Evolutionary conservation across 2,797 vertebrate genomes (phyloP), one percentile per base, ranked within the genome.

Genomic region (Propithecus deckenii): DNA sequence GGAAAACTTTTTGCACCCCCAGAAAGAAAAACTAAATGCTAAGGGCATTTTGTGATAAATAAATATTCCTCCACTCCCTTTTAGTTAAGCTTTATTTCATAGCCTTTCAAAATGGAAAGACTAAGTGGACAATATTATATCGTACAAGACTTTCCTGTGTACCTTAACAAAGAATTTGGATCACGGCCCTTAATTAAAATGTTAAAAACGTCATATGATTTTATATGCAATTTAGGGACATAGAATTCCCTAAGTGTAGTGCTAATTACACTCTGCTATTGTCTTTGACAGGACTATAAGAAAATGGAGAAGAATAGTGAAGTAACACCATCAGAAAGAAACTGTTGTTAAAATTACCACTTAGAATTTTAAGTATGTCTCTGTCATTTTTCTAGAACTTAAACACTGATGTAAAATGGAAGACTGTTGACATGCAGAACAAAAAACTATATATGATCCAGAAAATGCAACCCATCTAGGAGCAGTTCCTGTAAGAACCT

Each of bases 1-100:
- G 97, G 96, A 97, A 97, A 97, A 91, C 95, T 98, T 98, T 98
- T 98, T 98, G 97, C 88, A 96, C 96, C 84, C 87, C 87, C 35
- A 94, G 96, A 98, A 97, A 89, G 97, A 95, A 97, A 98, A 98
- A 96, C 1, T 14, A 98, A 97, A 97, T 94, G 80, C 97, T 63
- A 61, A 92, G 67, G 65, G 15, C 75, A 94, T 91, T 88, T 83
- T 35, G 9, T 79, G 85, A 50, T 35, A 13, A 98, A 85, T 91
- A 94, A 91, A 86, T 78, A 15, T 67, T 84, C 71, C 63, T 88
- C 89, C 93, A 83, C 9, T 86, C 95, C 85, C 90, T 86, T 96
- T 96, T 97, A 92, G 78, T 93, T 50, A 57, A 76, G 12, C 75
- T 98, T 95, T 94, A 22, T 94, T 97, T 91, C 65, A 96, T 12